Evolutionary conservation across 1,140 invertebrate genomes (phyloP).

Genomic region (Drosophila equinoxialis): DNA sequence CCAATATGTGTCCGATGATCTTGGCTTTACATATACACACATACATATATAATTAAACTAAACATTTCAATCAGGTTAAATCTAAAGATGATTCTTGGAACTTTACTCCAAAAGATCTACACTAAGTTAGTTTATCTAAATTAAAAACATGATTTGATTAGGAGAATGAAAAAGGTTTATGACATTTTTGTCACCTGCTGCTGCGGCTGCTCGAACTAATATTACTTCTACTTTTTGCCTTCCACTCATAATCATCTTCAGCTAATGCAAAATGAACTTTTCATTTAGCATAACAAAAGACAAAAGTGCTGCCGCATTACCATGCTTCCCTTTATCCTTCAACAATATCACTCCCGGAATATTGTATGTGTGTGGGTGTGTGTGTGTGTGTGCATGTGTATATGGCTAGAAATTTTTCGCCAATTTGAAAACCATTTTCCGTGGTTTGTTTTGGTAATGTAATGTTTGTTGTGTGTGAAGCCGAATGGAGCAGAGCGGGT

Average conservation of each 20-base stretch:
- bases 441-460: slow-evolving; percentile 73
- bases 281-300: slow-evolving; percentile 52
- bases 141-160: no score
- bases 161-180: background rate
- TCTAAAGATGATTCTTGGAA: no score
- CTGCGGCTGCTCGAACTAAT: background rate
- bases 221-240: slow-evolving; percentile 4
- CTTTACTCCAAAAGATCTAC: no score
- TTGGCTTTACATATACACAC: no score
- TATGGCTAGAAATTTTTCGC: slow-evolving; percentile 12
- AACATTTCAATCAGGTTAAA: no score
- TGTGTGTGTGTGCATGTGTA: background rate
- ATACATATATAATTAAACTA: no score
- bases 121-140: no score
- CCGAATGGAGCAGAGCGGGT: slow-evolving; percentile 26
- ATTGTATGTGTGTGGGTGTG: background rate
- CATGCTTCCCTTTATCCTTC: background rate
- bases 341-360: slow-evolving; percentile 17
- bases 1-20: no score
- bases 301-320: slow-evolving; percentile 22
- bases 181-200: background rate
- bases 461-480: slow-evolving; percentile 69
- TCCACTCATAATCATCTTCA: slow-evolving; percentile 15
- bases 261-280: slow-evolving; percentile 53
- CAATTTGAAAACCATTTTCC: slow-evolving; percentile 28